These are phyloP conservation scores for Porites lobata DNA, from an alignment of 92 coral and sea anemone genomes.

Conservation along the genomic window DNA sequence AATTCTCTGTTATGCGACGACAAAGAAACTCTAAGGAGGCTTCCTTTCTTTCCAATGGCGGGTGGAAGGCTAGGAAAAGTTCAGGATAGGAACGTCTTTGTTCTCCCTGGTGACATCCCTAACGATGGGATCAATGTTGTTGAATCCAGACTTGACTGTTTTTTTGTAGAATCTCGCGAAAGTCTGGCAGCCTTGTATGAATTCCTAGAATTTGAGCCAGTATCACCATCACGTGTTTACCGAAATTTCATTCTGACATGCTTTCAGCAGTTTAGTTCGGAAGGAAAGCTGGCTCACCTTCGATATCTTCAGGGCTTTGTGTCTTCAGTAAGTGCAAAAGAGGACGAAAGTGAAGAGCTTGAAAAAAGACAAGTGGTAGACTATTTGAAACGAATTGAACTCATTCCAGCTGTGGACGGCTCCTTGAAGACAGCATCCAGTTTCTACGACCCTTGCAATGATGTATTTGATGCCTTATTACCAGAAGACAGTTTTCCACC, in stretches of 20 bases:
- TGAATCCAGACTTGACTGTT: constrained; percentile 23
- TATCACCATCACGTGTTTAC: constrained; percentile 60
- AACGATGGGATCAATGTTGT: constrained; percentile 36
- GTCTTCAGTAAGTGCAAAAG: neutral
- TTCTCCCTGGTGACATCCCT: constrained; percentile 50
- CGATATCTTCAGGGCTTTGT: constrained; percentile 20
- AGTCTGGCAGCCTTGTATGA: constrained; percentile 37
- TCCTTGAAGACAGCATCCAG: constrained; percentile 40
- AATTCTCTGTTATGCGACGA: neutral
- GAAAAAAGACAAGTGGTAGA: neutral
- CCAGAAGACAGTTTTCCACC: constrained; percentile 59
- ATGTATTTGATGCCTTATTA: constrained; percentile 62
- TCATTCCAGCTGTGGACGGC: constrained; percentile 26
- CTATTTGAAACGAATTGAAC: neutral
- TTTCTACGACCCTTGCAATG: constrained; percentile 58
- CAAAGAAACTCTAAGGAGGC: constrained; percentile 15
- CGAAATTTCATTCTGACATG: constrained; percentile 48
- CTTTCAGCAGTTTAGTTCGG: neutral
- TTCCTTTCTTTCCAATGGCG: constrained; percentile 55
- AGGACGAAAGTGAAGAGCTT: neutral
- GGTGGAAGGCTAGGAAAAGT: constrained; percentile 39
- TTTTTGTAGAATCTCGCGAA: constrained; percentile 31
- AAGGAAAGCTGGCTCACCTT: constrained; percentile 12
- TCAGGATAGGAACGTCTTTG: neutral
- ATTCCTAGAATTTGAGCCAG: constrained; percentile 31